Percentiles rank a stretch among this genome's conserved stretches.
Evolutionary conservation across 2,797 vertebrate genomes (phyloP).

Genomic region (Paramormyrops hopkinsi): DNA sequence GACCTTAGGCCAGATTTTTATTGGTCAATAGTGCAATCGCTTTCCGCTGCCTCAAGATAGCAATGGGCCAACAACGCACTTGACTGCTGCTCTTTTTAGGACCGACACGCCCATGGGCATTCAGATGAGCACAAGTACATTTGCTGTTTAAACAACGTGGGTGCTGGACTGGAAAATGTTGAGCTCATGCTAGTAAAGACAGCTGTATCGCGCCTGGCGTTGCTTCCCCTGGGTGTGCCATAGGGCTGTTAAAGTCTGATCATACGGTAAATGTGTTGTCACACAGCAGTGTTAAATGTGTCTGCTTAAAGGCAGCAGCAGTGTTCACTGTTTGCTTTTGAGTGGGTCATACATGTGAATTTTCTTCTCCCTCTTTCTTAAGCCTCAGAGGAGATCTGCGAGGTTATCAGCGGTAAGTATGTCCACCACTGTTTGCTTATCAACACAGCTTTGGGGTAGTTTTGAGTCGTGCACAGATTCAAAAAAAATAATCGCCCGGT

Average conservation of each 20-base stretch:
- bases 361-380: constrained; percentile 3
- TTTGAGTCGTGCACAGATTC: not conserved
- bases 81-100: not conserved
- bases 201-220: not conserved
- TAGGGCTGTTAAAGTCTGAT: not conserved
- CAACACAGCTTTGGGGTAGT: not conserved
- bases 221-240: not conserved
- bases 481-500: not conserved
- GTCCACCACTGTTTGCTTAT: not conserved
- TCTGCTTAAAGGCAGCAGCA: not conserved
- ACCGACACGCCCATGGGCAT: not conserved
- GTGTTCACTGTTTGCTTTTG: not conserved
- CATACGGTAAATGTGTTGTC: not conserved
- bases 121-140: not conserved
- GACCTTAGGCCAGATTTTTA: not conserved
- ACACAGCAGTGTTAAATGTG: not conserved
- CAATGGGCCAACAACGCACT: not conserved
- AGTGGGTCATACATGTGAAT: not conserved
- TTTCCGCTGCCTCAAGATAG: not conserved
- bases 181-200: not conserved
- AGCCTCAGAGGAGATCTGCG: constrained; percentile 76
- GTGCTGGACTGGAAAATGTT: not conserved
- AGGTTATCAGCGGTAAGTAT: constrained; percentile 72
- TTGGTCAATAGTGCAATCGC: not conserved
- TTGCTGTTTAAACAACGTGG: not conserved